Evolutionary conservation across 2,888 invertebrate species (phyloP).

Genomic region (Horisme vitalbata): DNA sequence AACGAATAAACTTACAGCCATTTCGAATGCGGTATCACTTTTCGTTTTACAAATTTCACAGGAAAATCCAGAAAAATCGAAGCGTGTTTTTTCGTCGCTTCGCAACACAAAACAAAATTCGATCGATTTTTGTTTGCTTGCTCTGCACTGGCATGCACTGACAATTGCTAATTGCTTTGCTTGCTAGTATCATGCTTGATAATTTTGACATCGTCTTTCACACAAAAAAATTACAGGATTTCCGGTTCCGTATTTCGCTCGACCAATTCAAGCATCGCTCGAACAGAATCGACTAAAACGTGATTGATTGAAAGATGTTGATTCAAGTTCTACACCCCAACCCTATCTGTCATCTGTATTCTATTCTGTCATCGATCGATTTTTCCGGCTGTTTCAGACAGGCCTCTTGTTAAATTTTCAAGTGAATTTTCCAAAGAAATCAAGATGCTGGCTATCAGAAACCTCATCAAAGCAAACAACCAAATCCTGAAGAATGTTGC

Average conservation of each 20-base stretch:
- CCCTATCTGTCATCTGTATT: no score
- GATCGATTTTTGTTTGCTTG: background rate
- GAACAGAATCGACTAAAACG: no score
- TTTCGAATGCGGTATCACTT: conserved; percentile 28
- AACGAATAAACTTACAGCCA: conserved; percentile 52
- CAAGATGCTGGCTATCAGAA: conserved; percentile 66
- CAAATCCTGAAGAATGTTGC: conserved; percentile 60
- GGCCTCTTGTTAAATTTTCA: conserved; percentile 1
- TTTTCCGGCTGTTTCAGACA: background rate
- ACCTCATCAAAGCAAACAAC: conserved; percentile 55
- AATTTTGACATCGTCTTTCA: no score
- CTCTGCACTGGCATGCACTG: no score
- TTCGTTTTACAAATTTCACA: conserved; percentile 1
- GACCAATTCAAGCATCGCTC: no score
- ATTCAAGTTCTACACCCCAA: no score
- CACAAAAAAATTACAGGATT: no score
- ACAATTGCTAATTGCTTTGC: no score
- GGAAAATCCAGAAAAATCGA: conserved; percentile 12
- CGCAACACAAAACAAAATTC: conserved; percentile 35
- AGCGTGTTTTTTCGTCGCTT: conserved; percentile 30
- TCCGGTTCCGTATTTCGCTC: no score
- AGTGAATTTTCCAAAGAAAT: conserved; percentile 25
- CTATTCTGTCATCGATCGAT: background rate
- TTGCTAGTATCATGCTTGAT: no score
- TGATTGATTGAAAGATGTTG: no score